Conservation (phyloP, 1,140 invertebrate species). For the Drosophila bocki region DNA sequence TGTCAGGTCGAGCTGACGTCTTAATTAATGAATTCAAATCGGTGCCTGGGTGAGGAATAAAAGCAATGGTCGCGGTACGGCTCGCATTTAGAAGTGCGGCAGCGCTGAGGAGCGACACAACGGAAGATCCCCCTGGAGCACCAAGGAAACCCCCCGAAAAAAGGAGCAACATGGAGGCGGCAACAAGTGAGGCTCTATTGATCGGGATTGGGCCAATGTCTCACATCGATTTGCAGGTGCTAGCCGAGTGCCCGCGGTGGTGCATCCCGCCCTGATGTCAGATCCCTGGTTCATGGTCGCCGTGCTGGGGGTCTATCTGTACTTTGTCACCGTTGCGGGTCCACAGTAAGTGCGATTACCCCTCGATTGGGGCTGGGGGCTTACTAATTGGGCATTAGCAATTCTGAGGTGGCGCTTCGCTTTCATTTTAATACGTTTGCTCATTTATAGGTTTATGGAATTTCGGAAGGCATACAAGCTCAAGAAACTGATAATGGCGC, state of each 20-base stretch:
- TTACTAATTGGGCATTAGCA: conserved; percentile 17
- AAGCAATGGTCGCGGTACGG: conserved; percentile 86
- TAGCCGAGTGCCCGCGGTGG: neutral
- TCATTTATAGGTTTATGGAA: conserved; percentile 68
- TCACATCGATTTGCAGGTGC: conserved; percentile 10
- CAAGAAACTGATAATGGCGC: conserved; percentile 65
- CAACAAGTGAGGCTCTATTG: conserved; percentile 23
- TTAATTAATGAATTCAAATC: conserved; percentile 27
- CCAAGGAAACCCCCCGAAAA: neutral
- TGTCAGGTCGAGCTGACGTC: neutral
- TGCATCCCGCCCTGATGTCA: conserved; percentile 64
- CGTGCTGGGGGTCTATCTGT: conserved; percentile 54
- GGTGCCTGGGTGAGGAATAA: conserved; percentile 79
- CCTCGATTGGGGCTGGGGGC: neutral
- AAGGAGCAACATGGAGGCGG: conserved; percentile 54
- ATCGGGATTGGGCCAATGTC: neutral
- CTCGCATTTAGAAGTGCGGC: conserved; percentile 87
- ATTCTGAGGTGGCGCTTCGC: neutral
- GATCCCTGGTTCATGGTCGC: conserved; percentile 82
- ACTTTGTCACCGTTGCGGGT: conserved; percentile 47
- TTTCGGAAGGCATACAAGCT: conserved; percentile 56
- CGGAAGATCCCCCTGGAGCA: neutral
- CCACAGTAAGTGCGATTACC: conserved; percentile 56
- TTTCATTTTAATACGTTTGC: conserved; percentile 1
- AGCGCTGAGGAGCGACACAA: conserved; percentile 85